These are phyloP conservation scores for Calyptommatus sinebrachiatus DNA, from an alignment of 2,113 vertebrate species.

Conservation along the genomic window DNA sequence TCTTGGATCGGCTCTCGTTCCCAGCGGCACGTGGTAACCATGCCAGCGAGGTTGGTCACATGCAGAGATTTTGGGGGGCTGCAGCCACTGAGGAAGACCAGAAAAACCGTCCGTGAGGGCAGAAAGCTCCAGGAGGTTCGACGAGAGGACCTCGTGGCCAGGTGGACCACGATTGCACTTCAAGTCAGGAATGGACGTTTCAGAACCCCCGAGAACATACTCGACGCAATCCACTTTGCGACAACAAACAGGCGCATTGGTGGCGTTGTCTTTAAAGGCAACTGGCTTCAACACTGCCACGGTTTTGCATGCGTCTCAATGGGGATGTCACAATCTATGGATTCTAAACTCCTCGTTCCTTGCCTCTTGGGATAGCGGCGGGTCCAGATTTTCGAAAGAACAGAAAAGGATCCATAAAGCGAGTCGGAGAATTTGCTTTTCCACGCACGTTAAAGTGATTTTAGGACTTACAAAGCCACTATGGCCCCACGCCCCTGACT, in stretches of 20 bases:
- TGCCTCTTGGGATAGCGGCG: too few relatives aligned
- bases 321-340: background rate
- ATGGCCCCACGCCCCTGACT: background rate
- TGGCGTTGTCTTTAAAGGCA: background rate
- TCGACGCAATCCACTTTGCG: too few relatives aligned
- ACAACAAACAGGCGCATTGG: too few relatives aligned
- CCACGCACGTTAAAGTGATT: background rate
- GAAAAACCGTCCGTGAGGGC: background rate
- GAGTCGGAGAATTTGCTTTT: too few relatives aligned
- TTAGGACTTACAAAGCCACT: too few relatives aligned
- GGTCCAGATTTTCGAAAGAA: background rate
- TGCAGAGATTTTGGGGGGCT: background rate
- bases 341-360: too few relatives aligned
- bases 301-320: background rate
- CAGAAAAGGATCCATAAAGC: background rate
- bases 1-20: background rate
- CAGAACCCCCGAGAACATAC: too few relatives aligned
- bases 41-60: too few relatives aligned
- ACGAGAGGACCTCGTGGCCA: too few relatives aligned
- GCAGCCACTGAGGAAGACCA: too few relatives aligned
- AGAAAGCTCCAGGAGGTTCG: background rate
- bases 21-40: background rate
- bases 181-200: too few relatives aligned
- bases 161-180: too few relatives aligned
- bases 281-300: background rate